phyloP scores from a whole-genome alignment of 2,888 invertebrate genomes.

The Xestoiulus laeticollis region DNA sequence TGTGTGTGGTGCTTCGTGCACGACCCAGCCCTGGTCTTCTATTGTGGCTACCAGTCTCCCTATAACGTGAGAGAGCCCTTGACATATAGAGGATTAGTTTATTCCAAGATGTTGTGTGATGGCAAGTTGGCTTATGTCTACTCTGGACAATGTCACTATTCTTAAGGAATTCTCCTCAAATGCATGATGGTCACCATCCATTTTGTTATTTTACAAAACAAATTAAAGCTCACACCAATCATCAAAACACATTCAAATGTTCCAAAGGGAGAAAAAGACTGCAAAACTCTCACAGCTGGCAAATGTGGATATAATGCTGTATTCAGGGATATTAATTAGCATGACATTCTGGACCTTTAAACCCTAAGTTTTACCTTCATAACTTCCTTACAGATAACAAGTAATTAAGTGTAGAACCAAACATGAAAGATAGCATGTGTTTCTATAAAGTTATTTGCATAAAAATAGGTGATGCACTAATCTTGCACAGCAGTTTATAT shows the following conservation, averaged over 20 bases:
- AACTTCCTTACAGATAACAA: conserved; percentile 6
- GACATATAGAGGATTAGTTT: not conserved
- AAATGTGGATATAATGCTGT: not conserved
- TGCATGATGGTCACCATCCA: conserved; percentile 43
- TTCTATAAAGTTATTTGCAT: not conserved
- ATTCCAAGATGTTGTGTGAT: conserved; percentile 44
- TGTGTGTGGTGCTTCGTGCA: not conserved
- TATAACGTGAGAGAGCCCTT: conserved; percentile 11
- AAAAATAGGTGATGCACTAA: not conserved
- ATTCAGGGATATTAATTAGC: not conserved
- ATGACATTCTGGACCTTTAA: not conserved
- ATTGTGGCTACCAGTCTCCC: not conserved
- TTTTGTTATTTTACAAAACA: not conserved
- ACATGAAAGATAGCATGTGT: conserved; percentile 25
- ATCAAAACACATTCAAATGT: conserved; percentile 45
- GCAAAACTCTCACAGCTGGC: conserved; percentile 32
- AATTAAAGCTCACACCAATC: conserved; percentile 8
- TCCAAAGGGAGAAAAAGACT: conserved; percentile 35
- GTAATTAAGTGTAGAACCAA: conserved; percentile 14
- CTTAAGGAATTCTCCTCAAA: conserved; percentile 40
- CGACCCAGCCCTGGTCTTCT: not conserved
- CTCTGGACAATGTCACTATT: conserved; percentile 39
- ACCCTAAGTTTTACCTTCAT: not conserved
- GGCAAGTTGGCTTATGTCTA: conserved; percentile 34
- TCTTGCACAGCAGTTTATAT: not conserved